A percentile compares a stretch with the other conserved stretches of the same genome.
phyloP scores from a whole-genome alignment of 1,140 invertebrate genomes.

The Lepidostoma basale region DNA sequence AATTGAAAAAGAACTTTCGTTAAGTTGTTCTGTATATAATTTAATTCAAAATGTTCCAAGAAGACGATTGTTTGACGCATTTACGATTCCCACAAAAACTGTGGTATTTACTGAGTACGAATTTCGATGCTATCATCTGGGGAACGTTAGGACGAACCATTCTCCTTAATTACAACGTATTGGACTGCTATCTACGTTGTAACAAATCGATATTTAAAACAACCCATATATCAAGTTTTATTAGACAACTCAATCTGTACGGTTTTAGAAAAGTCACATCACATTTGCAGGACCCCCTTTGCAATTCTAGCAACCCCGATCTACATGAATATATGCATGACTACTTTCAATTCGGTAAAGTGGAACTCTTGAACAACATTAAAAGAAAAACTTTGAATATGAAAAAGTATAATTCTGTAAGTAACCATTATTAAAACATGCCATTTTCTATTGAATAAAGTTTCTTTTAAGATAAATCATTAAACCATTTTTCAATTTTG shows the following conservation, averaged over 20 bases:
- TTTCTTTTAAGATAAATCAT: neutral
- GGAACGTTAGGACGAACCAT: slow-evolving; percentile 60
- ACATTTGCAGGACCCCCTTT: slow-evolving; percentile 62
- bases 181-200: slow-evolving; percentile 61
- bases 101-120: slow-evolving; percentile 65
- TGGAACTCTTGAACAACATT: slow-evolving; percentile 62
- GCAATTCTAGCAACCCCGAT: slow-evolving; percentile 62
- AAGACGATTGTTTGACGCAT: slow-evolving; percentile 58
- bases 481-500: neutral
- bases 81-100: slow-evolving; percentile 68
- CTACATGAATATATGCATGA: slow-evolving; percentile 67
- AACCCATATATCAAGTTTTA: slow-evolving; percentile 66
- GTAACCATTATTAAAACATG: neutral
- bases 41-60: slow-evolving; percentile 56
- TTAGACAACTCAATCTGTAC: slow-evolving; percentile 67
- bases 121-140: slow-evolving; percentile 63
- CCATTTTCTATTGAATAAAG: neutral
- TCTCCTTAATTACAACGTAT: slow-evolving; percentile 63
- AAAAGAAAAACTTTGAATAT: slow-evolving; percentile 60
- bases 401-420: slow-evolving; percentile 44
- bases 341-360: slow-evolving; percentile 60
- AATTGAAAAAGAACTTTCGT: too few species aligned
- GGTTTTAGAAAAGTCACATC: slow-evolving; percentile 68
- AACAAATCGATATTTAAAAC: slow-evolving; percentile 66
- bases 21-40: slow-evolving; percentile 17